Evolutionary conservation across 1,140 invertebrate genomes (phyloP).

Genomic region (Nasonia longicornis): DNA sequence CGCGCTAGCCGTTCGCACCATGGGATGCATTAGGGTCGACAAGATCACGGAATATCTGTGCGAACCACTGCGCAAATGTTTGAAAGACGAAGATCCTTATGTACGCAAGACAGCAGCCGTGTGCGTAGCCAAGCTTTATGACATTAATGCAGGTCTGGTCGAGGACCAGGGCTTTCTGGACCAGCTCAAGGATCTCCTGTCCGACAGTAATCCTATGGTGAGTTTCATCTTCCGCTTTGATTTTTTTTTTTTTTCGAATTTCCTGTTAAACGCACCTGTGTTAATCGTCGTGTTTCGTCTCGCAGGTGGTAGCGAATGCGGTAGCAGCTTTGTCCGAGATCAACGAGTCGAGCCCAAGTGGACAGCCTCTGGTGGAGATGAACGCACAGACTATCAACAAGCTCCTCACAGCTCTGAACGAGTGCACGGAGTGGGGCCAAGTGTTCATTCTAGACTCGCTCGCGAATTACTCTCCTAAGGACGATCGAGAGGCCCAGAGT

Average conservation of each 20-base stretch:
- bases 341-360: constrained; percentile 94
- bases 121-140: constrained; percentile 98
- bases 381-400: constrained; percentile 99
- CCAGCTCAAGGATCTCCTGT: constrained; percentile 95
- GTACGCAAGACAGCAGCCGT: constrained; percentile 99
- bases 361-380: constrained; percentile 94
- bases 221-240: background rate
- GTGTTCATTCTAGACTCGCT: constrained; percentile 99
- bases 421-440: constrained; percentile 99
- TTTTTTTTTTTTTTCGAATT: too few species aligned
- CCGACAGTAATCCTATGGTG: constrained; percentile 99
- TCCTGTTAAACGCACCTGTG: background rate
- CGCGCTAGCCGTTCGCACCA: constrained; percentile 97
- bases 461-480: constrained; percentile 96
- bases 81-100: constrained; percentile 99
- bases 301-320: constrained; percentile 95
- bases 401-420: constrained; percentile 96
- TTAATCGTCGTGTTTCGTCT: background rate
- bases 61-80: constrained; percentile 97
- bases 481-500: constrained; percentile 98
- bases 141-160: constrained; percentile 97
- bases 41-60: constrained; percentile 99
- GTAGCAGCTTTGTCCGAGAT: constrained; percentile 99
- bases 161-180: constrained; percentile 99
- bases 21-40: constrained; percentile 99